Base-by-base conservation (phyloP, 2,113 vertebrate genomes). In the Spilogale gracilis region DNA sequence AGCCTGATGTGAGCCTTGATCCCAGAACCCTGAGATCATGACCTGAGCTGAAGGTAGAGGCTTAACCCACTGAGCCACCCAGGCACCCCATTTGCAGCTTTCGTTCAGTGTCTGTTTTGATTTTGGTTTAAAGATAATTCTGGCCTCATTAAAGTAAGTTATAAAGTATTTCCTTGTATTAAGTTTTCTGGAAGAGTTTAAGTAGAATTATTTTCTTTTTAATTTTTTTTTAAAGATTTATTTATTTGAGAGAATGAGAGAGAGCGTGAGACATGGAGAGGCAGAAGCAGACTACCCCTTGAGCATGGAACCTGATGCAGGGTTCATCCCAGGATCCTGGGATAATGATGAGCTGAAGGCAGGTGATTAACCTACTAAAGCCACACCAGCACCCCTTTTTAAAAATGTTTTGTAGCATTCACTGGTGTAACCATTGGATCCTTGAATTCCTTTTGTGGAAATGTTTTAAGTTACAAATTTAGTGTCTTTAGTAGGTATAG, bases 361-460 rank as follows among this genome's bases (percentile, higher is more conserved):
- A 65, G 63, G 14, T 65, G 63, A 1, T 65, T 65, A 65, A 65
- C 63, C 0, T 27, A 65, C 11, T 21, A 2, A 2, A 60, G 58
- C 20, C 58, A 60, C 58, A 18, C 58, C 20, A 60, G 58, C 18
- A 60, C 20, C 58, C 58, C 58, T 61, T 91, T 76, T 61, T 10
- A 63, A 94, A 50, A 94, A 50, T 79, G 10, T 73, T 94, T 56
- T 65, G 14, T 65, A 71, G 54, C 71, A 48, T 83, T 94, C 79
- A 61, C 18, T 5, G n/a, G 4, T 17, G 63, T 84, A 81, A 83
- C 2, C 9, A 58, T 50, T 1, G 43, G n/a, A 73, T 9, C 5
- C 27, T 94, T 96, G 73, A 91, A 43, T 50, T 50, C 52, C 45
- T 73, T 97, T 88, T 61, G 9, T 63, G 14, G 8, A 94, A 58